These are phyloP conservation scores for Sminthurides aquaticus DNA, from an alignment of 2,888 invertebrate genomes.

Conservation along the genomic window DNA sequence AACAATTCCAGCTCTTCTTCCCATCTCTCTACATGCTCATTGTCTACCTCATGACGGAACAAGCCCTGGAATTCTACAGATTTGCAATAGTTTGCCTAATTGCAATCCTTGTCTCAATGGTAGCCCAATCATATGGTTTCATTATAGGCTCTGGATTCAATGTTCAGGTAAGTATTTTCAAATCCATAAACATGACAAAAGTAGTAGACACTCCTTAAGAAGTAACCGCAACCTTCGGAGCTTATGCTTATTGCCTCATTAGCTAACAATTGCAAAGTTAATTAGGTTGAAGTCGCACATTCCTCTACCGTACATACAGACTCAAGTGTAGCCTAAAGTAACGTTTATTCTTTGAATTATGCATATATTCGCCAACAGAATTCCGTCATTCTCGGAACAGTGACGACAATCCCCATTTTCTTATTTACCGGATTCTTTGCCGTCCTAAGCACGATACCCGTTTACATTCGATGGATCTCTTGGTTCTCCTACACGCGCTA, in stretches of 20 bases:
- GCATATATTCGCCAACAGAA: too few relatives aligned
- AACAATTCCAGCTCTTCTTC: neutral
- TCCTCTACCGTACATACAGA: too few relatives aligned
- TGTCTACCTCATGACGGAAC: neutral
- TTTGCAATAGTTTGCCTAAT: neutral
- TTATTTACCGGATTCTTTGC: neutral
- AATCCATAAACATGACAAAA: too few relatives aligned
- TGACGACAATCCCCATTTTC: neutral
- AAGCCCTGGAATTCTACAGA: neutral
- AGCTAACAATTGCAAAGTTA: too few relatives aligned
- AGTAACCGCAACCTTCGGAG: too few relatives aligned
- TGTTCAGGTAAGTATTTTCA: neutral
- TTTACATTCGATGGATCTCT: neutral
- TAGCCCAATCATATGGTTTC: neutral
- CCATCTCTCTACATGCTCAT: neutral
- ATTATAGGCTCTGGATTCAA: neutral
- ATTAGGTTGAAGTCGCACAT: too few relatives aligned
- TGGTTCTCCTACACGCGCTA: constrained; percentile 53
- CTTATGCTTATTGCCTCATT: too few relatives aligned
- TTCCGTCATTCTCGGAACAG: neutral
- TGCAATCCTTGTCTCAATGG: neutral
- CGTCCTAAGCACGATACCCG: neutral
- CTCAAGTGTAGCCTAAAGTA: too few relatives aligned
- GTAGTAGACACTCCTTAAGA: too few relatives aligned
- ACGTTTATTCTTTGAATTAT: too few relatives aligned